phyloP scores from a whole-genome alignment of 2,113 vertebrate genomes.

The Eublepharis macularius region DNA sequence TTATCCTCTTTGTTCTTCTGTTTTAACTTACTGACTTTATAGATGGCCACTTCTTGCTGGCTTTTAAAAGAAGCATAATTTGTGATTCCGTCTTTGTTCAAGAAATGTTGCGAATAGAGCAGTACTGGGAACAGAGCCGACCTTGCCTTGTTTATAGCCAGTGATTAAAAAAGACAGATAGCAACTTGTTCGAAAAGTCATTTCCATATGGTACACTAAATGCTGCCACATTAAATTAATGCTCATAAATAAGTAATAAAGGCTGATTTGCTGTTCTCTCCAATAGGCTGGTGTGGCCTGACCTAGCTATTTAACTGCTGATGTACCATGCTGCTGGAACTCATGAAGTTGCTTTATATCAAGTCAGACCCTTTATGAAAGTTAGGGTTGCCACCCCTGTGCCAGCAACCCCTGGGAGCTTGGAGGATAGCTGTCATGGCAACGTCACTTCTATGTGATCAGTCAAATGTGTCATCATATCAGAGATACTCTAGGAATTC shows the following conservation, averaged over 20 bases:
- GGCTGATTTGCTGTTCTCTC: slow-evolving; percentile 36
- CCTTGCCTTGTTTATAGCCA: slow-evolving; percentile 18
- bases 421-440: no score
- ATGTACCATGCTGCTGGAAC: rapidly evolving
- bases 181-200: slow-evolving; percentile 40
- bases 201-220: slow-evolving; percentile 44
- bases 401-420: no score
- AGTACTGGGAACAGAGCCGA: background rate
- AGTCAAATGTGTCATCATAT: no score
- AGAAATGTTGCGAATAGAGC: background rate
- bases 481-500: no score
- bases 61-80: no score
- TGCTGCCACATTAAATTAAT: slow-evolving; percentile 54
- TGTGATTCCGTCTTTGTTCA: background rate
- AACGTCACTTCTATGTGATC: no score
- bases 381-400: background rate
- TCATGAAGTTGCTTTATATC: no score
- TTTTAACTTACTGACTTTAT: no score
- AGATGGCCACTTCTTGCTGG: no score
- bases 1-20: no score
- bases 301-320: rapidly evolving
- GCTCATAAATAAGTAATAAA: slow-evolving; percentile 56
- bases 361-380: background rate
- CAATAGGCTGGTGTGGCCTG: background rate
- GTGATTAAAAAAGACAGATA: slow-evolving; percentile 1